These are phyloP conservation scores for Numenius arquata DNA, from an alignment of 2,113 vertebrate genomes.

Conservation along the genomic window DNA sequence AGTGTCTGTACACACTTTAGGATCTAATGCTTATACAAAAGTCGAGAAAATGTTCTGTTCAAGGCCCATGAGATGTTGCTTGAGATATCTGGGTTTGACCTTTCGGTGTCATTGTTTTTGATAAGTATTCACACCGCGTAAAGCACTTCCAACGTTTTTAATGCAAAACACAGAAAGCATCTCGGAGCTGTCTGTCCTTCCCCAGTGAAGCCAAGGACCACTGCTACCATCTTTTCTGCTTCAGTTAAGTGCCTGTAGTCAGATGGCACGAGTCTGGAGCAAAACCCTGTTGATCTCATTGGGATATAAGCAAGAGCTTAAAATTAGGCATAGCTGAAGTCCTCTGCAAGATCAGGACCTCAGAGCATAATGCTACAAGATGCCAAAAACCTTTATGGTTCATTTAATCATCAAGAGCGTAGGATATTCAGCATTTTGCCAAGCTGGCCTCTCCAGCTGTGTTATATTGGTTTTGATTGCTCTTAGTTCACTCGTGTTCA, in stretches of 20 bases:
- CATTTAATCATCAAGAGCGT: constrained; percentile 33
- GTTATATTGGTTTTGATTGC: constrained; percentile 32
- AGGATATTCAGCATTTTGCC: constrained; percentile 21
- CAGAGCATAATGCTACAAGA: background rate
- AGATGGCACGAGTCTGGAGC: background rate
- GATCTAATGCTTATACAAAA: background rate
- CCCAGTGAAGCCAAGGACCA: background rate
- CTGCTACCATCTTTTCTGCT: background rate
- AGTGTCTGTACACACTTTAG: background rate
- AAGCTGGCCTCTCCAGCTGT: constrained; percentile 46
- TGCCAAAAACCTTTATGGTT: constrained; percentile 28
- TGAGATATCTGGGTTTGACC: background rate
- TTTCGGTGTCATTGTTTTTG: background rate
- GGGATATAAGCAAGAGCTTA: background rate
- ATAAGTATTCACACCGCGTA: background rate
- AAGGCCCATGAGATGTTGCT: background rate
- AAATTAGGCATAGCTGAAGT: constrained; percentile 9
- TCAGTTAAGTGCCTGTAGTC: background rate
- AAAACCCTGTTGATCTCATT: background rate
- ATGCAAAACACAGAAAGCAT: background rate
- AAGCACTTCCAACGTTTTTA: background rate
- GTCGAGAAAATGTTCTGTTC: background rate
- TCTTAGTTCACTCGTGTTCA: constrained; percentile 7
- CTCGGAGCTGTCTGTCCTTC: background rate
- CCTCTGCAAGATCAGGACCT: background rate